Evolutionary conservation across 2,888 invertebrate species (phyloP), one percentile per base, ranked within the genome.

Genomic region (Drosophila basisetae): DNA sequence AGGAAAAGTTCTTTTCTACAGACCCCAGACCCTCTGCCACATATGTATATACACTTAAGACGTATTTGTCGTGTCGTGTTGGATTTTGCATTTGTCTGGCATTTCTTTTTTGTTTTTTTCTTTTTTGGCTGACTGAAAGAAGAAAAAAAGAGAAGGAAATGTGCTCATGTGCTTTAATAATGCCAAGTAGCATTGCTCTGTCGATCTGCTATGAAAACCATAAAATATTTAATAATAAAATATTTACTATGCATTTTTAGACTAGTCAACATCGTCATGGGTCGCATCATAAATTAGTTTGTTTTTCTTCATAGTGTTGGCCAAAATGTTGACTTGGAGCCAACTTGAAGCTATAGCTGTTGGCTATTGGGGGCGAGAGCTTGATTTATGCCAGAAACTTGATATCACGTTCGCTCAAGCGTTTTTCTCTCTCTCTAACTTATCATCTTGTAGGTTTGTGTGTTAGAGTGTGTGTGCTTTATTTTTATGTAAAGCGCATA

Each of bases 221-320:
- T 88, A 87, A 88, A 88, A 88, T 89, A 88, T 88, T 88, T 88
- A 88, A 88, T 88, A 88, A 90, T 56, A 56, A 90, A 88, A 90
- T 87, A 88, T 88, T 90, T 90, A 90, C 78, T 84, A 87, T 82
- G 80, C 89, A 85, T 75, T 84, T 83, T 75, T 60, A 61, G 68
- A 43, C 53, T 68, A 80, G 80, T 79, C 77, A 80, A 77, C 89
- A 55, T 62, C 78, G 80, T 71, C 66, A 72, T 68, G 72, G 73
- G 60, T 65, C 67, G 78, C 66, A 68, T 71, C 85, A 90, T 86
- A 86, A 86, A 86, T 86, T 86, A 90, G 85, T 90, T 80, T 83
- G 83, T 89, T 90, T 85, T 28, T 55, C 35, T 37, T 54, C 7
- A 28, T 90, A 84, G 85, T 90, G 78, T 80, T 84, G 83, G 83